These are phyloP conservation scores for Ashinkailepas kermadecensis DNA, from an alignment of 2,888 invertebrate genomes.

Conservation along the genomic window DNA sequence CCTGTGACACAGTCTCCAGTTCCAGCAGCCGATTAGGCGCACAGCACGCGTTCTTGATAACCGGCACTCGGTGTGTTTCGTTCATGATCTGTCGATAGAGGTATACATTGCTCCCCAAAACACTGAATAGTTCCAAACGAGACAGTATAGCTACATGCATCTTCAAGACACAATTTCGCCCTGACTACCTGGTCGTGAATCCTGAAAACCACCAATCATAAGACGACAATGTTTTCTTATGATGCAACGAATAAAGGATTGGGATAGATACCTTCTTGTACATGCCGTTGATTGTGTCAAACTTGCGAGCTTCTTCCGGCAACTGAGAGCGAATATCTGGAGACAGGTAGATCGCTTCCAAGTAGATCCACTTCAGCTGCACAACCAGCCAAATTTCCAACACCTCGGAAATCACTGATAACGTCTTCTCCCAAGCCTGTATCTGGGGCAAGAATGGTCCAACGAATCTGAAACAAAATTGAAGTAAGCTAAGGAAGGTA, in stretches of 20 bases:
- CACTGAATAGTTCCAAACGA: too few species aligned
- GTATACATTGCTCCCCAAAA: too few species aligned
- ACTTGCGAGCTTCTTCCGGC: constrained; percentile 82
- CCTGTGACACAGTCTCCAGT: constrained; percentile 61
- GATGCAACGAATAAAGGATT: too few species aligned
- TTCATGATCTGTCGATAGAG: constrained; percentile 60
- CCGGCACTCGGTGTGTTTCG: constrained; percentile 69
- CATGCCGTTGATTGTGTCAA: constrained; percentile 75
- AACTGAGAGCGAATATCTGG: constrained; percentile 79
- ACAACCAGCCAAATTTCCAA: constrained; percentile 79
- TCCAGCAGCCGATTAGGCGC: constrained; percentile 65
- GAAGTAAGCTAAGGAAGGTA: too few species aligned
- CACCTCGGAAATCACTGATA: constrained; percentile 74
- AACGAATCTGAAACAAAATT: constrained; percentile 53
- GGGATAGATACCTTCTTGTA: background rate
- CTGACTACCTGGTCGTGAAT: too few species aligned
- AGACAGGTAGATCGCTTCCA: constrained; percentile 85
- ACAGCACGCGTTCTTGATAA: constrained; percentile 71
- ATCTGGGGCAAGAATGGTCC: constrained; percentile 77
- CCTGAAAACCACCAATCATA: too few species aligned
- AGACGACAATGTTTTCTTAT: too few species aligned
- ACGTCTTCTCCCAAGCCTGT: constrained; percentile 73
- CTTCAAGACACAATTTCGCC: too few species aligned
- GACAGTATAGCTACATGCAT: too few species aligned
- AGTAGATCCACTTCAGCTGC: constrained; percentile 83